Evolutionary conservation across 2,888 invertebrate genomes (phyloP).

Genomic region (Drosophila parthenogenetica): DNA sequence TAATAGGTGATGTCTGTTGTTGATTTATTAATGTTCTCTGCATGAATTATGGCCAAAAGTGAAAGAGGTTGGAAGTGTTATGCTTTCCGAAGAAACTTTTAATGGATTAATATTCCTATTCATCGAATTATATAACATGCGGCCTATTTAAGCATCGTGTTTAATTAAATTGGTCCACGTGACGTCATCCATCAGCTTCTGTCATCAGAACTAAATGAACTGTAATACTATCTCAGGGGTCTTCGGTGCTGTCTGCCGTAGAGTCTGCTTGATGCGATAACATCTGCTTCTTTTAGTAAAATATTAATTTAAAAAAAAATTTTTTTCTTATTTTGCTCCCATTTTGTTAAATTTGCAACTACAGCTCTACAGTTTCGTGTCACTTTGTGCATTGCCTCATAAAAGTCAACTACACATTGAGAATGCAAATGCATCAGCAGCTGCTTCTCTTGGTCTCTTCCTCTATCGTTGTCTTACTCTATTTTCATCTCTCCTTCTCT

Average conservation of each 20-base stretch:
- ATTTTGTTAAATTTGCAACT: constrained; percentile 11
- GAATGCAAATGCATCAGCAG: constrained; percentile 33
- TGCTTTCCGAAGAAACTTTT: neutral
- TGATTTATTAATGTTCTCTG: constrained; percentile 43
- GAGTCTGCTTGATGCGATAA: constrained; percentile 29
- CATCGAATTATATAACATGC: neutral
- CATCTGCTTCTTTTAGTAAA: constrained; percentile 43
- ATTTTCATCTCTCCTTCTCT: constrained; percentile 3
- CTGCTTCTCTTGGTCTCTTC: constrained; percentile 15
- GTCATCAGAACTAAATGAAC: constrained; percentile 39
- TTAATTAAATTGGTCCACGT: constrained; percentile 51
- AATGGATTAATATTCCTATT: neutral
- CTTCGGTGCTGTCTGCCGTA: constrained; percentile 8
- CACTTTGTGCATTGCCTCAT: constrained; percentile 46
- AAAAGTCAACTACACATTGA: constrained; percentile 60
- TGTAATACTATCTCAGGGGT: constrained; percentile 25
- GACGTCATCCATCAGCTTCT: constrained; percentile 38
- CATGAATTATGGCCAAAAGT: constrained; percentile 40
- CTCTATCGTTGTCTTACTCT: constrained; percentile 3
- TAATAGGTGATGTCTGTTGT: constrained; percentile 36
- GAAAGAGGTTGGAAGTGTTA: neutral
- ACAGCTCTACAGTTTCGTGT: constrained; percentile 22
- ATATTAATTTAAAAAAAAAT: constrained; percentile 31
- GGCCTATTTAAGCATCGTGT: neutral
- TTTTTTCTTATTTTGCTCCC: constrained; percentile 22